phyloP scores from a whole-genome alignment of 2,113 vertebrate genomes.

The Corythoichthys haematopterus region DNA sequence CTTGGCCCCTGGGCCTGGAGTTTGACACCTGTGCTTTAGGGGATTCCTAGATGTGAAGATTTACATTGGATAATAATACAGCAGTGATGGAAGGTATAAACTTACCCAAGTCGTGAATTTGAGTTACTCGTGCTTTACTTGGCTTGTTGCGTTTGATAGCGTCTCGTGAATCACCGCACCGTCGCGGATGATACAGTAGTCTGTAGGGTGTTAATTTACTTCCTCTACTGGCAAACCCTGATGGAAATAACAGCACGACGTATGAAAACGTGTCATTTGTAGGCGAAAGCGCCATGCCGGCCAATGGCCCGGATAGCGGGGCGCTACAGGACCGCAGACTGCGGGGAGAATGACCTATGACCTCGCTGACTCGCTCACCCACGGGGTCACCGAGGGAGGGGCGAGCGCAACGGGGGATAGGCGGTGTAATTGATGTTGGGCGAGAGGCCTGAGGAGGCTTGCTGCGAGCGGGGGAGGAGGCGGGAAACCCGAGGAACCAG shows the following conservation, averaged over 20 bases:
- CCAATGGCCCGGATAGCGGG: not conserved
- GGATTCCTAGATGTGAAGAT: conserved; percentile 1
- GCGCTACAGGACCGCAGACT: conserved; percentile 41
- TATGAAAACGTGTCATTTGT: not conserved
- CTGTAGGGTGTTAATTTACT: not conserved
- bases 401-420: conserved; percentile 34
- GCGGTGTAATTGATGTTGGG: conserved; percentile 63
- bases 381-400: conserved; percentile 52
- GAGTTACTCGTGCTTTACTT: conserved; percentile 5
- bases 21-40: not conserved
- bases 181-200: not conserved
- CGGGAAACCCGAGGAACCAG: conserved; percentile 51
- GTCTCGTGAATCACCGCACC: not conserved
- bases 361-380: conserved; percentile 51
- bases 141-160: conserved; percentile 1
- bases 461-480: conserved; percentile 26
- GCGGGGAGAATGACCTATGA: conserved; percentile 55
- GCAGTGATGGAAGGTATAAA: conserved; percentile 4
- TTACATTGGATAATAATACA: conserved; percentile 1
- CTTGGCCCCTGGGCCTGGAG: too few species aligned
- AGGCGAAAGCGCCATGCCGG: not conserved
- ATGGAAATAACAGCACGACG: conserved; percentile 3
- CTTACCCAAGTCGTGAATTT: conserved; percentile 8
- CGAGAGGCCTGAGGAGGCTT: conserved; percentile 39
- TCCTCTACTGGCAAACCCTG: not conserved